Evolutionary conservation across 2,797 vertebrate genomes (phyloP), one percentile per base, ranked within the genome.

Genomic region (Microchirus variegatus): DNA sequence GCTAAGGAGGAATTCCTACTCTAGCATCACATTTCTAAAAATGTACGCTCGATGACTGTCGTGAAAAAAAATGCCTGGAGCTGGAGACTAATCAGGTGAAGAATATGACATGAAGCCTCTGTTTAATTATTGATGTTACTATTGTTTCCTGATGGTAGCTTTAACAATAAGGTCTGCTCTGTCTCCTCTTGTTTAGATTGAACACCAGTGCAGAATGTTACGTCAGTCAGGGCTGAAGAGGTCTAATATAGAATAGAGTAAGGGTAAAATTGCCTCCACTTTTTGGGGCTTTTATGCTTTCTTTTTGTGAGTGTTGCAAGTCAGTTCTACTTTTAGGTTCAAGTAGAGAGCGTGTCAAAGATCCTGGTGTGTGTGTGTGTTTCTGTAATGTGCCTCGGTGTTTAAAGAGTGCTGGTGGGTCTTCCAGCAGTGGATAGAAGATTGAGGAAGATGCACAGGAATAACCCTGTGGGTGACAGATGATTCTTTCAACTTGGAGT

Each of bases 391-490:
- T 68, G 55, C 38, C 47, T 17, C 53, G 67, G 48, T 66, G 63
- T 82, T 81, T 73, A 65, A 60, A 62, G 63, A 68, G 67, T 0
- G 16, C 16, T 22, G 67, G 54, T 53, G 63, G 75, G 68, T 79
- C 73, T 78, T 84, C 56, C 66, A 71, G 74, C 36, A 3, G 68
- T 61, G 54, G 64, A 75, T 73, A 73, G 41, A 73, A 78, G 77
- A 85, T 83, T 83, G 79, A 86, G 76, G 80, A 77, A 73, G 78
- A 85, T 62, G 16, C 73, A 76, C 55, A 61, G 83, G 77, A 79
- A 66, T 70, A 78, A 68, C 78, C 71, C 85, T 67, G 66, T 74
- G 61, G 81, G 80, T 82, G 83, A 86, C 74, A 49, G 76, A 88
- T 82, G 71, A 79, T 77, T 84, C 77, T 79, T 86, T 84, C 66